Conservation (phyloP, 2,888 invertebrate genomes). For the Empis livida region DNA sequence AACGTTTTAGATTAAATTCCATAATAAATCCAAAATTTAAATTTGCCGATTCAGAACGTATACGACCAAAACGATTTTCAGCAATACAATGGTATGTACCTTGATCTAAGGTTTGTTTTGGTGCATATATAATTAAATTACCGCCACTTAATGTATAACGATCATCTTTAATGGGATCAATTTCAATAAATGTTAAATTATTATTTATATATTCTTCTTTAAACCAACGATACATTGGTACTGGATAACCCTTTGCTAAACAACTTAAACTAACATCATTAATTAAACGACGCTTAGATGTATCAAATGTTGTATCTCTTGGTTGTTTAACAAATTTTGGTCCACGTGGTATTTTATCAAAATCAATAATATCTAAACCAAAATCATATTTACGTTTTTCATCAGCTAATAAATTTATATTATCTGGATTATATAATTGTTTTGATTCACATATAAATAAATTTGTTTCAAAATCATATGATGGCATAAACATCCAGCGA, state of each 20-base stretch:
- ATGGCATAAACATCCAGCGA: conserved; percentile 74
- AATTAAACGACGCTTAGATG: conserved; percentile 50
- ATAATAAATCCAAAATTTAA: conserved; percentile 81
- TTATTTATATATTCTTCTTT: conserved; percentile 77
- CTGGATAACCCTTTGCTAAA: conserved; percentile 75
- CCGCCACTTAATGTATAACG: conserved; percentile 86
- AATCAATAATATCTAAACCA: conserved; percentile 70
- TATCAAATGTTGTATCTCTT: conserved; percentile 68
- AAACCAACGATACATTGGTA: conserved; percentile 82
- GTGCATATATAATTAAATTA: conserved; percentile 73
- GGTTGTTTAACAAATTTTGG: conserved; percentile 84
- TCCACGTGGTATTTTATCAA: conserved; percentile 69
- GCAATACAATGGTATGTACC: conserved; percentile 88
- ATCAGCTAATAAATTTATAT: conserved; percentile 56
- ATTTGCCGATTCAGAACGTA: conserved; percentile 76
- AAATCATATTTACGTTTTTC: conserved; percentile 74
- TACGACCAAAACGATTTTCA: conserved; percentile 74
- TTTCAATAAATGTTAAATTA: conserved; percentile 52
- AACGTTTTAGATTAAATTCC: conserved; percentile 79
- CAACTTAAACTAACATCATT: conserved; percentile 71
- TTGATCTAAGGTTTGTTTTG: conserved; percentile 66
- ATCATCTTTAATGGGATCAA: conserved; percentile 61
- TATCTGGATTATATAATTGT: conserved; percentile 39
- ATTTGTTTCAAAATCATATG: conserved; percentile 60
- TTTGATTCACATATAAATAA: conserved; percentile 72